Conservation (phyloP, 2,888 invertebrate genomes). For the Eupithecia vulgata region DNA sequence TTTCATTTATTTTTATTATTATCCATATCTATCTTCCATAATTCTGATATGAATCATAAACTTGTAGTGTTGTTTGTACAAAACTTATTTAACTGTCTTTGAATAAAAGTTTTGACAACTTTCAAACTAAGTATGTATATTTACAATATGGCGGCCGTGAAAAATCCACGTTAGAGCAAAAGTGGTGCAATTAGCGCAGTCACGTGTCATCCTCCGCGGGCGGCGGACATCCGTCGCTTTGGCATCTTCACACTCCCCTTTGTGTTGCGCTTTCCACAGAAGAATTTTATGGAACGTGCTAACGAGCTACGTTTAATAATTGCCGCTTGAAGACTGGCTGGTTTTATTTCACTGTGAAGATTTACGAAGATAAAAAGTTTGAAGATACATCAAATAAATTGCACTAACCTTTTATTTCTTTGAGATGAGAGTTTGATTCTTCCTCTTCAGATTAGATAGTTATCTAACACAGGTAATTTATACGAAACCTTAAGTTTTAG, state of each 20-base stretch:
- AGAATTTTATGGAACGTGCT: slow-evolving; percentile 26
- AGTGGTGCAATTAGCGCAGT: slow-evolving; percentile 60
- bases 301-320: slow-evolving; percentile 38
- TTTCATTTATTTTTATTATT: too few species aligned
- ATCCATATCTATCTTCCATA: too few species aligned
- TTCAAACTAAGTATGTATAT: not conserved
- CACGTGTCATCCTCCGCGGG: slow-evolving; percentile 48
- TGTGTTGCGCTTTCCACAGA: slow-evolving; percentile 26
- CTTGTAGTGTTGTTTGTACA: too few species aligned
- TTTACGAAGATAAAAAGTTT: not conserved
- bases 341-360: slow-evolving; percentile 12
- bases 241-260: slow-evolving; percentile 33
- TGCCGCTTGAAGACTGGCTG: slow-evolving; percentile 36
- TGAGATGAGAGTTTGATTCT: not conserved
- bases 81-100: not conserved
- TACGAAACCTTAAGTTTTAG: not conserved
- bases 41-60: too few species aligned
- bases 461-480: not conserved
- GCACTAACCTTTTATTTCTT: not conserved
- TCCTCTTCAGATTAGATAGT: not conserved
- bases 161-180: slow-evolving; percentile 41
- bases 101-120: not conserved
- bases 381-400: not conserved
- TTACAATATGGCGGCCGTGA: slow-evolving; percentile 10
- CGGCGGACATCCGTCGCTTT: slow-evolving; percentile 52